Percentiles rank a stretch among this genome's conserved stretches.
phyloP scores from a whole-genome alignment of 2,113 vertebrate species.

The Calypte anna region DNA sequence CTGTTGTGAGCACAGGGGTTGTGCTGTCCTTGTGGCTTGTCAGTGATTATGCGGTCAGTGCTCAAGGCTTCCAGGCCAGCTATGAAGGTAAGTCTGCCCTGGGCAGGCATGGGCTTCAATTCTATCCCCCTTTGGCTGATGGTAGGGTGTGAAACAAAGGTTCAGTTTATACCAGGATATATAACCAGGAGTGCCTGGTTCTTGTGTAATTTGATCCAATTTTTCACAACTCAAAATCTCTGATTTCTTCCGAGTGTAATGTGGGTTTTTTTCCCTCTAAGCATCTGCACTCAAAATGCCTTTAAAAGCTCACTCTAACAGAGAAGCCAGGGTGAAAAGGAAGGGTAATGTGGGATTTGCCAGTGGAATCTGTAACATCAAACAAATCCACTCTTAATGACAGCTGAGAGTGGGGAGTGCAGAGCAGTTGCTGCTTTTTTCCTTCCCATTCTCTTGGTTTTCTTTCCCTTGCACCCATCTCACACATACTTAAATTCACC shows the following conservation, averaged over 20 bases:
- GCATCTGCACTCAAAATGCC: neutral
- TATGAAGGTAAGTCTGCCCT: conserved; percentile 90
- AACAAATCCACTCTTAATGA: neutral
- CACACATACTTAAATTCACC: fast-evolving
- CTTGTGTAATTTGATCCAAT: neutral
- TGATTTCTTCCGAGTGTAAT: neutral
- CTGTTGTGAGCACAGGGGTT: conserved; percentile 89
- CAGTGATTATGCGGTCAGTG: conserved; percentile 96
- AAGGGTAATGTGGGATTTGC: fast-evolving
- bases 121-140: fast-evolving
- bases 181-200: neutral
- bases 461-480: neutral
- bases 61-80: conserved; percentile 93
- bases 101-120: neutral
- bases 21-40: conserved; percentile 91
- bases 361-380: neutral
- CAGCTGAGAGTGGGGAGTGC: neutral
- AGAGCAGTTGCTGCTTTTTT: fast-evolving
- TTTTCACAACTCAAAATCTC: neutral
- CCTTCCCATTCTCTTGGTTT: fast-evolving
- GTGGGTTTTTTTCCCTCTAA: fast-evolving
- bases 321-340: neutral
- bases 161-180: fast-evolving
- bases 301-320: neutral
- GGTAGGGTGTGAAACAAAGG: neutral